Evolutionary conservation across 1,140 invertebrate species (phyloP).

Genomic region (Drosophila mojavensis): DNA sequence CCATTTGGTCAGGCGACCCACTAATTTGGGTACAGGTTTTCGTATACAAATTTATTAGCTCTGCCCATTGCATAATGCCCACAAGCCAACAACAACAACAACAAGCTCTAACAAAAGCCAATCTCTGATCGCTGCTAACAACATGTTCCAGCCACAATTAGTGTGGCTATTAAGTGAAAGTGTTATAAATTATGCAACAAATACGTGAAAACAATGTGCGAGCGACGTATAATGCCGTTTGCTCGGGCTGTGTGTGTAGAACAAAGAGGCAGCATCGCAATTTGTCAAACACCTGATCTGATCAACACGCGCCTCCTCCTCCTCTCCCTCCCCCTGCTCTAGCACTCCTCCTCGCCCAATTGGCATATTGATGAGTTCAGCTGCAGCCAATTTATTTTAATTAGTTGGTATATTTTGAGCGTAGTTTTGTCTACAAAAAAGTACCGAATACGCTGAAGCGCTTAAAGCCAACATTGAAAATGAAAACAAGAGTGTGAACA

Average conservation of each 20-base stretch:
- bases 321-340: not conserved
- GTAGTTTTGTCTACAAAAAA: constrained; percentile 36
- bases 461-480: constrained; percentile 13
- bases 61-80: constrained; percentile 57
- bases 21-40: constrained; percentile 48
- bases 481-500: not conserved
- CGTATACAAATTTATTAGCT: constrained; percentile 18
- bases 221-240: constrained; percentile 1
- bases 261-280: constrained; percentile 21
- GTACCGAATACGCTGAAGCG: constrained; percentile 42
- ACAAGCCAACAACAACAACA: not conserved
- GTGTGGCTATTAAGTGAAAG: constrained; percentile 72
- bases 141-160: constrained; percentile 66
- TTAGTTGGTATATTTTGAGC: constrained; percentile 70
- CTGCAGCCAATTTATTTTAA: constrained; percentile 65
- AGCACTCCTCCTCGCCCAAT: no score
- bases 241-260: constrained; percentile 16
- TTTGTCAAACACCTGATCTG: constrained; percentile 37
- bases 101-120: not conserved
- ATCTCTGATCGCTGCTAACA: constrained; percentile 7
- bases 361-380: constrained; percentile 61
- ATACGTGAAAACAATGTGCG: constrained; percentile 36
- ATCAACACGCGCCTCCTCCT: no score
- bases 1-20: constrained; percentile 27
- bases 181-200: constrained; percentile 67